A percentile compares a stretch with the other conserved stretches of the same genome.
phyloP scores from a whole-genome alignment of 2,888 invertebrate genomes.

The Gisinianus flammeolus region DNA sequence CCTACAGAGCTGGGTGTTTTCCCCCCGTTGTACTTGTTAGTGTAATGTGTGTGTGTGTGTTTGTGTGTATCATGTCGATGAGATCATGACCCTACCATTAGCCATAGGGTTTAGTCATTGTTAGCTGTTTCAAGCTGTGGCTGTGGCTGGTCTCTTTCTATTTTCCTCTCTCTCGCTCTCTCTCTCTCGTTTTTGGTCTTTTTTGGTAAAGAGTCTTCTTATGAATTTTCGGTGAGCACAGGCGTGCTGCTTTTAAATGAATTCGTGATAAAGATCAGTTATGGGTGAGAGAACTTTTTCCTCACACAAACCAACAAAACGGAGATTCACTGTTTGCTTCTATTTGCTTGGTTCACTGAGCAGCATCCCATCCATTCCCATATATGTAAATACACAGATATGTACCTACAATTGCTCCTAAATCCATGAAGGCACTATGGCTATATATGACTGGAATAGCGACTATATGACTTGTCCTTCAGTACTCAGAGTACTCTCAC shows the following conservation, averaged over 20 bases:
- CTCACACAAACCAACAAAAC: background rate
- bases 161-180: background rate
- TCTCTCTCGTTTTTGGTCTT: background rate
- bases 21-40: background rate
- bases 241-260: conserved; percentile 30
- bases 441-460: too few species aligned
- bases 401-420: too few species aligned
- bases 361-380: background rate
- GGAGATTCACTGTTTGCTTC: conserved; percentile 34
- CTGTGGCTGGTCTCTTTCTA: background rate
- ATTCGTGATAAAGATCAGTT: conserved; percentile 39
- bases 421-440: too few species aligned
- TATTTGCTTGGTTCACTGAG: conserved; percentile 22
- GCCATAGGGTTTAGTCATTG: conserved; percentile 26
- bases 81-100: conserved; percentile 36
- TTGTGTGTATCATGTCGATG: background rate
- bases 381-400: too few species aligned
- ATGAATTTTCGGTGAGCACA: conserved; percentile 4
- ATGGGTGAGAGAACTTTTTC: conserved; percentile 37
- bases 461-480: too few species aligned
- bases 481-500: too few species aligned
- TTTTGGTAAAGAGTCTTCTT: conserved; percentile 2
- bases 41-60: background rate
- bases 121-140: conserved; percentile 32
- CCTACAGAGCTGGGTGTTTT: background rate